phyloP scores from a whole-genome alignment of 1,140 invertebrate species.

The Philopotamus ludificatus region DNA sequence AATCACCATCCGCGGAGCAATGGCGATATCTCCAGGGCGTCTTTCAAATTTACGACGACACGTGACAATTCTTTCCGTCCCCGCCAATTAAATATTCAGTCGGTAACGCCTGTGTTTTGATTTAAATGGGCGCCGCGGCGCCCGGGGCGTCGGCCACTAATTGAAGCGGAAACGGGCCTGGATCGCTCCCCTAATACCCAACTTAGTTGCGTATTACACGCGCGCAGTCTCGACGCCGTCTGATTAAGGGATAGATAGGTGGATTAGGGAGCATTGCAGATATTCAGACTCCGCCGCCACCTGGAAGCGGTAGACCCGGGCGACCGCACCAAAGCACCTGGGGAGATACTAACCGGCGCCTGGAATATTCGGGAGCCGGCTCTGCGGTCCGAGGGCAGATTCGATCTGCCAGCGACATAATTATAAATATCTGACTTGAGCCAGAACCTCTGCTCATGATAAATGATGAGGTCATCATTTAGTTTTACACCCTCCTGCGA shows the following conservation, averaged over 20 bases:
- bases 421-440: too few species aligned
- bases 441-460: too few species aligned
- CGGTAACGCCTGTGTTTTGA: too few species aligned
- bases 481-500: too few species aligned
- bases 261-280: conserved; percentile 22
- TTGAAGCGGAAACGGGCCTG: background rate
- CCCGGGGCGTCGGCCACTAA: background rate
- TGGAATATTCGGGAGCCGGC: conserved; percentile 23
- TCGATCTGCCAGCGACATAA: too few species aligned
- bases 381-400: background rate
- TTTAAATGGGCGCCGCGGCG: too few species aligned
- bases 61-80: too few species aligned
- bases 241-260: conserved; percentile 21
- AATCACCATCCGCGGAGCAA: too few species aligned
- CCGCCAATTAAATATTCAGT: too few species aligned
- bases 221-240: background rate
- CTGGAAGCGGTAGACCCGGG: conserved; percentile 23
- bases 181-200: background rate
- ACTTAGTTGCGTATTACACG: background rate
- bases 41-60: too few species aligned
- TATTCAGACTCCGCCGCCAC: conserved; percentile 16
- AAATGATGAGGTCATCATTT: too few species aligned
- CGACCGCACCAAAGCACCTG: conserved; percentile 24
- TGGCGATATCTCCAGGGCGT: too few species aligned
- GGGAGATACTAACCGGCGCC: background rate